Conservation (phyloP, 2,113 vertebrate genomes). For the Malurus melanocephalus region DNA sequence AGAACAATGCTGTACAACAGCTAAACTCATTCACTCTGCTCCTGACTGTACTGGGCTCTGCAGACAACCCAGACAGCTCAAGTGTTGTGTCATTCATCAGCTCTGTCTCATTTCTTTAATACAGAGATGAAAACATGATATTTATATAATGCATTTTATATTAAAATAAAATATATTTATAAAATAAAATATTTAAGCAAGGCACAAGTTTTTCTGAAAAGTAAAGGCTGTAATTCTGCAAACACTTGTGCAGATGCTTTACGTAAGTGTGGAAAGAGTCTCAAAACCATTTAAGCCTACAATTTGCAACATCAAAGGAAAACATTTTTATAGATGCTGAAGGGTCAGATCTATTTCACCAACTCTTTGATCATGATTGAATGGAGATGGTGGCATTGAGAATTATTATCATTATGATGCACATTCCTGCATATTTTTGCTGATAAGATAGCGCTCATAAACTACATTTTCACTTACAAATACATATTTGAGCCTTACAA, state of each 20-base stretch:
- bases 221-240: neutral
- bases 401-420: neutral
- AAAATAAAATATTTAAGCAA: neutral
- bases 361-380: constrained; percentile 3
- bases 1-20: neutral
- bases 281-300: neutral
- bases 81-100: neutral
- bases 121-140: neutral
- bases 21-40: neutral
- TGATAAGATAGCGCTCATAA: neutral
- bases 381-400: neutral
- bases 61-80: neutral
- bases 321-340: neutral
- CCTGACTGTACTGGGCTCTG: neutral
- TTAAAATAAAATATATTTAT: neutral
- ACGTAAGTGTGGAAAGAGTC: neutral
- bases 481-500: neutral
- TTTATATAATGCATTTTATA: neutral
- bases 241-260: neutral
- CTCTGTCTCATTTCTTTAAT: neutral
- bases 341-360: neutral
- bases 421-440: neutral
- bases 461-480: neutral
- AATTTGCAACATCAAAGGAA: neutral
- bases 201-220: neutral